Base-by-base conservation (phyloP, 2,113 vertebrate genomes). In the Oryzias curvinotus region DNA sequence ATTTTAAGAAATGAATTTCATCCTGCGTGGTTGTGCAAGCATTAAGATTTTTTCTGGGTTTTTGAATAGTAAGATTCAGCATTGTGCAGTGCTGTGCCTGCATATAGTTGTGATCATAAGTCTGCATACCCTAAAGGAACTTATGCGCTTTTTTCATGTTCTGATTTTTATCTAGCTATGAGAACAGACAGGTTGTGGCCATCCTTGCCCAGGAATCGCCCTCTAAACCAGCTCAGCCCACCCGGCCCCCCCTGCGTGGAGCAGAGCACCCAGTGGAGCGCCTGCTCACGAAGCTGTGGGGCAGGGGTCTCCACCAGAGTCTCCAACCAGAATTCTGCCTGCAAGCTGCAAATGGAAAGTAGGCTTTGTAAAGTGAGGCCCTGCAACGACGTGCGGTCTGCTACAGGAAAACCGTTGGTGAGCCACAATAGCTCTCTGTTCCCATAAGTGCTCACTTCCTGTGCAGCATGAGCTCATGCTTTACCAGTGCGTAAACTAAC, bases 211-310 rank as follows among this genome's bases (percentile, higher is more conserved):
- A 55, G 51, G 15, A 21, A 19, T 52, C 77, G 48, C 15, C 75
- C 57, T 23, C 52, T 65, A 1, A 80, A 76, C 53, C 65, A 46
- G 25, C 49, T 61, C 51, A 21, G 47, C 25, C 58, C 19, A 3
- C 62, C 64, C 1, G n/a, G 75, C 15, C 30, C 77, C 18, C 80
- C 64, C 47, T 98, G 96, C 56, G 77, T 82, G 6, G 90, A 92
- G 25, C 93, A 91, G 90, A 91, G 92, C 85, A 94, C 95, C 0
- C 88, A 90, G 65, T 98, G 97, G 97, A 93, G 93, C 0, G 74
- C 93, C 71, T 98, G 97, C 62, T 98, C 97, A 0, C 88, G 76
- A 64, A 93, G 90, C 77, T 98, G 97, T 2, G 96, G 95, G 1
- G 41, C 93, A 0, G 97, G 97, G 1, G 57, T 96, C 52, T 91